Base-by-base conservation (phyloP, 2,888 invertebrate genomes). In the Coremacera marginata region DNA sequence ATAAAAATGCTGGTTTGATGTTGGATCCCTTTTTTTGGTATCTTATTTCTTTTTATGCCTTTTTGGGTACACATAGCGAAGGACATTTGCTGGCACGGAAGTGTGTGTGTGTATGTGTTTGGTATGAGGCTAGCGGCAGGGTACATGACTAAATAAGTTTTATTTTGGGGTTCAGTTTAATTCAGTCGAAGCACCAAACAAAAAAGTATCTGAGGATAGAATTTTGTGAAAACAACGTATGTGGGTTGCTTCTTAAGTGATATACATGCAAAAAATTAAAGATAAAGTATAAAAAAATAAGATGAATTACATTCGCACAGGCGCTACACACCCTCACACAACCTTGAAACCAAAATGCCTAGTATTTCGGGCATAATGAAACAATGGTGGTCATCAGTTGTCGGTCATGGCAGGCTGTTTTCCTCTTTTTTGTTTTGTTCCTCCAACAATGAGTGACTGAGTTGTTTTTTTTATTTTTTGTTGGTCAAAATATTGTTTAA, bases 1-100 rank as follows among this genome's bases (percentile, higher is more conserved):
- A 78, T 76, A 76, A 75, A 76, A 80, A 78, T 77, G 71, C 71
- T 71, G 72, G 60, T 71, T 71, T 49, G 57, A 27, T 60, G 57
- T 71, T 49, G 74, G 55, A 52, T 52, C 19, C 25, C 19, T 70
- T 71, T 65, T 76, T 62, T 31, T 27, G 14, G 31, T 70, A 49
- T 70, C 67, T 34, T 37, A 55, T 57, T 63, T 55, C 31, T 9
- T 34, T 60, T 70, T 65, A 60, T 52, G 37, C 25, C 72, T 74
- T 14, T 49, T 37, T 22, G n/a, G 63, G 27, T 49, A 19, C 55
- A 55, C 55, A 19, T 34, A 55, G 31, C 70, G 70, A 55, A 70
- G 51, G 55, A 51, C 27, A 52, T 70, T 70, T 55, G 34, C n/a
- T 52, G 19, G 8, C 52, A 49, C 3, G 27, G 8, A 14, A 37